phyloP scores from a whole-genome alignment of 2,113 vertebrate species.

The Sminthopsis crassicaudata region DNA sequence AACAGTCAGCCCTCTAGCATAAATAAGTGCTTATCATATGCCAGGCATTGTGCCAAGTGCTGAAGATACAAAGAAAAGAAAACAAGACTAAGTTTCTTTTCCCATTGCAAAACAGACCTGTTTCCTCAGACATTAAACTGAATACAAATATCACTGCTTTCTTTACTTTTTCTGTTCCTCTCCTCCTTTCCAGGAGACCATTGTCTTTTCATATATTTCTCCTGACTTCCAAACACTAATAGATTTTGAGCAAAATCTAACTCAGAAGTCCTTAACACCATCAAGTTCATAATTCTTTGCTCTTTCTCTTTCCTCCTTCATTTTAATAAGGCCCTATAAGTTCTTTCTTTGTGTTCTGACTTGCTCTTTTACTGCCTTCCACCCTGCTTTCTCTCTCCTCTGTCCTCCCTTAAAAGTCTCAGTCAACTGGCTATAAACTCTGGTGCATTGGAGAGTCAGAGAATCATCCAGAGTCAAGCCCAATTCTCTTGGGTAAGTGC shows the following conservation, averaged over 20 bases:
- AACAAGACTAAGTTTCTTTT: neutral
- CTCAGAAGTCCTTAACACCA: neutral
- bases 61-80: neutral
- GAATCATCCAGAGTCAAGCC: neutral
- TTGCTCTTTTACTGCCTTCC: neutral
- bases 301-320: neutral
- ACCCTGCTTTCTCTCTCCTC: too few relatives aligned
- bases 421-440: neutral
- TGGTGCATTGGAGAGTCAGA: neutral
- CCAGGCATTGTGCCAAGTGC: neutral
- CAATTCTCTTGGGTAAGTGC: neutral
- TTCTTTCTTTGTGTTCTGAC: neutral
- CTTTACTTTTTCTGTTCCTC: neutral
- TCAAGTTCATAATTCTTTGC: neutral
- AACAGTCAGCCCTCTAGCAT: neutral
- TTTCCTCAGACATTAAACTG: neutral
- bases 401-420: neutral
- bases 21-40: neutral
- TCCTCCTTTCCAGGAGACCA: neutral
- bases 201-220: neutral
- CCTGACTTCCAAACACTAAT: neutral
- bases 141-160: neutral
- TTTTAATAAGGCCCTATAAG: neutral
- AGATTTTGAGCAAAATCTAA: neutral
- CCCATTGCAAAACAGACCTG: neutral